Conservation (phyloP, 2,797 vertebrate species). For the Sebastes flavidus region DNA sequence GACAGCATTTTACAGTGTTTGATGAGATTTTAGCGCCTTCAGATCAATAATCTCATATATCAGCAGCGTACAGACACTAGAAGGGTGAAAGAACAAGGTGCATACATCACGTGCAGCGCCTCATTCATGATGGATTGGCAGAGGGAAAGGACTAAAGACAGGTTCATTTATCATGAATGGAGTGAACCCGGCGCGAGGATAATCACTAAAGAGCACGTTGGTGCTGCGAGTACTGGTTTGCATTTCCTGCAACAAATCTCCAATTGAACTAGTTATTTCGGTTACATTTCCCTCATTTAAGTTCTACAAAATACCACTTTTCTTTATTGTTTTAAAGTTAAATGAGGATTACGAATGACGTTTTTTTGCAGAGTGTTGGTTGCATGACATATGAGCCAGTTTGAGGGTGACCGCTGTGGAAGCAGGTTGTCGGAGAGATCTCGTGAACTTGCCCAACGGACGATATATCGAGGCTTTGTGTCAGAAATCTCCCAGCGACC, state of each 20-base stretch:
- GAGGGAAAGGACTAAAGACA: background rate
- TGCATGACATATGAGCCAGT: background rate
- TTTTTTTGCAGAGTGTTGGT: background rate
- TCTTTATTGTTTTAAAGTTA: background rate
- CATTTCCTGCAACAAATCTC: background rate
- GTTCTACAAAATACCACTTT: background rate
- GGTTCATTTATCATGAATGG: slow-evolving; percentile 19
- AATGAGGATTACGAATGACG: rapidly evolving
- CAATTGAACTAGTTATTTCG: background rate
- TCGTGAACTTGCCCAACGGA: background rate
- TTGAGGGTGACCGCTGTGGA: background rate
- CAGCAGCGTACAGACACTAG: background rate
- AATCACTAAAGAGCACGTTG: background rate
- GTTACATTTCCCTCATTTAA: rapidly evolving
- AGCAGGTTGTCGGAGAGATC: background rate
- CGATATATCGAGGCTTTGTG: background rate
- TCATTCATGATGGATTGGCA: slow-evolving; percentile 9
- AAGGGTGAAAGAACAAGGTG: background rate
- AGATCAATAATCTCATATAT: slow-evolving; percentile 24
- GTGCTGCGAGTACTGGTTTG: background rate
- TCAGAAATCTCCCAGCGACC: background rate
- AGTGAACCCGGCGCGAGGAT: background rate
- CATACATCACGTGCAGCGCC: background rate
- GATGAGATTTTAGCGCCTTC: background rate
- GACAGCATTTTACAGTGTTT: slow-evolving; percentile 14